Percentiles rank a stretch among this genome's conserved stretches.
These are phyloP conservation scores for Leptinotarsa peninsularis DNA, from an alignment of 2,888 invertebrate genomes.

Conservation along the genomic window DNA sequence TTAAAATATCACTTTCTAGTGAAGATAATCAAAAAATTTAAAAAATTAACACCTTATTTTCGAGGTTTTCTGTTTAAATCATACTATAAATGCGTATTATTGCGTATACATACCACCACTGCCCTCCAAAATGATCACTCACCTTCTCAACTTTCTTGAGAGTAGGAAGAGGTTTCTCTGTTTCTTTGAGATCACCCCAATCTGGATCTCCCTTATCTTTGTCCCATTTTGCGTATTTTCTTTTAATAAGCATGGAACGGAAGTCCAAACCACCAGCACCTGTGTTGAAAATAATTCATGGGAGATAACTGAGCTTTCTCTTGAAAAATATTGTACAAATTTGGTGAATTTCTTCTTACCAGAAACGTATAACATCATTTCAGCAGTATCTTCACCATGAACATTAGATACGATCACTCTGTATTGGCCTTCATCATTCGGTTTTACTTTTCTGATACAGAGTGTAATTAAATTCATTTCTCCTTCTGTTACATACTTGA, in stretches of 20 bases:
- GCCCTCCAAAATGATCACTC: conserved; percentile 28
- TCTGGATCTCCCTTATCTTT: conserved; percentile 92
- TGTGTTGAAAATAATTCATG: conserved; percentile 57
- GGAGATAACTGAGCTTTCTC: neutral
- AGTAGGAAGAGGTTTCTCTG: conserved; percentile 86
- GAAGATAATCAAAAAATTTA: no score
- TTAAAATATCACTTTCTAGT: no score
- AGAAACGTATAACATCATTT: conserved; percentile 96
- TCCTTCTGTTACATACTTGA: conserved; percentile 94
- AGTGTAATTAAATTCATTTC: conserved; percentile 92
- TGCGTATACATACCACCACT: neutral
- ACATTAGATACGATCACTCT: conserved; percentile 92
- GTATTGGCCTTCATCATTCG: conserved; percentile 97
- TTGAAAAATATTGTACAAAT: neutral
- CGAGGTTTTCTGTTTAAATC: no score
- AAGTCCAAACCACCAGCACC: conserved; percentile 99
- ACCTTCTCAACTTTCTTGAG: conserved; percentile 96
- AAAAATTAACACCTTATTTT: no score
- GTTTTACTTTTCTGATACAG: conserved; percentile 95
- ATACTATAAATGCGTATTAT: neutral
- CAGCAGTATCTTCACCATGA: conserved; percentile 95
- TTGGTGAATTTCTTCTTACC: conserved; percentile 69
- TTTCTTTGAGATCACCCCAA: conserved; percentile 93
- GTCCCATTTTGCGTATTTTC: conserved; percentile 94
- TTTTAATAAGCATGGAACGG: conserved; percentile 97